Conservation (phyloP, 2,113 vertebrate genomes). For the Columba livia region DNA sequence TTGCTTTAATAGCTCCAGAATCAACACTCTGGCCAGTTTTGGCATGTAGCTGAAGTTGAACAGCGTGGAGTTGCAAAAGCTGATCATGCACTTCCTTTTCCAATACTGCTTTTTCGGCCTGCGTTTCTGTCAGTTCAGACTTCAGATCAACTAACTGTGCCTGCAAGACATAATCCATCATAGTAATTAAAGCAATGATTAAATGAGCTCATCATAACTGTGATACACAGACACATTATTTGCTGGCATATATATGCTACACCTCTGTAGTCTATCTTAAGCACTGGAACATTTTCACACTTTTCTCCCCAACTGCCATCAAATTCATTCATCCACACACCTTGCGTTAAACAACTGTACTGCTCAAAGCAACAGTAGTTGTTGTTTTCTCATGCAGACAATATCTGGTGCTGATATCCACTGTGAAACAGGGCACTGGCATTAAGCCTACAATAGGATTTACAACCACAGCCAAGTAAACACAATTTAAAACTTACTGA, state of each 20-base stretch:
- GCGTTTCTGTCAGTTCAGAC: constrained; percentile 91
- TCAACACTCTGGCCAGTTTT: constrained; percentile 90
- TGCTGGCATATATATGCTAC: background rate
- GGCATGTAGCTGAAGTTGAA: constrained; percentile 93
- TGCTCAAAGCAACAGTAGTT: background rate
- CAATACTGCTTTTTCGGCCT: constrained; percentile 86
- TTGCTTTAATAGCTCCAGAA: constrained; percentile 92
- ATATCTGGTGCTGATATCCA: background rate
- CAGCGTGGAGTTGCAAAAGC: constrained; percentile 87
- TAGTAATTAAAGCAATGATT: background rate
- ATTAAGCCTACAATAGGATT: background rate
- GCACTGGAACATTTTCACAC: background rate
- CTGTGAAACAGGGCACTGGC: background rate
- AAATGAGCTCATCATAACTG: background rate
- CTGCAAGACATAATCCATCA: constrained; percentile 70
- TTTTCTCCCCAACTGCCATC: background rate
- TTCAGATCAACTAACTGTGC: constrained; percentile 94
- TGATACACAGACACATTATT: background rate
- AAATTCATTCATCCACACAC: background rate
- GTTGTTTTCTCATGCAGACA: background rate
- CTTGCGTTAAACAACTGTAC: accelerated
- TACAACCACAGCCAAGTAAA: background rate
- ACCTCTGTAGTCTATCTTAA: background rate
- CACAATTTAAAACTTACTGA: background rate
- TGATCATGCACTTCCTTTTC: constrained; percentile 95